Evolutionary conservation across 2,797 vertebrate species (phyloP).

Genomic region (Scolopax bukidnonensis): DNA sequence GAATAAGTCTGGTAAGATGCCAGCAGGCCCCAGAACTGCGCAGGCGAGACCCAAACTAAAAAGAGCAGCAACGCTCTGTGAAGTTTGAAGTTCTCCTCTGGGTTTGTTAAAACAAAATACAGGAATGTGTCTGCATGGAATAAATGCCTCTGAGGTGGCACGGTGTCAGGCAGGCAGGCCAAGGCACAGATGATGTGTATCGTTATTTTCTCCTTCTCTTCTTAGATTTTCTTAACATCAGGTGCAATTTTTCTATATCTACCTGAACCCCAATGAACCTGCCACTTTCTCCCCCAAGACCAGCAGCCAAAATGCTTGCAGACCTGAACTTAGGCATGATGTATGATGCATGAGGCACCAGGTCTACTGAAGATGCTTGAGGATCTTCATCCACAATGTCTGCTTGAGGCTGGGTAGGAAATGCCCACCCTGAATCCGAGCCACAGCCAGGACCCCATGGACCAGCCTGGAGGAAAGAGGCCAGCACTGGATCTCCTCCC

Average conservation of each 20-base stretch:
- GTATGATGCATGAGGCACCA: fast-evolving
- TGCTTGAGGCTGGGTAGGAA: background rate
- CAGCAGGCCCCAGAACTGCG: background rate
- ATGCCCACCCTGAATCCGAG: background rate
- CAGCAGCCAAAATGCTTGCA: background rate
- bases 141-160: background rate
- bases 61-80: background rate
- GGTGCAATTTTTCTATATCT: background rate
- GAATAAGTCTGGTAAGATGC: background rate
- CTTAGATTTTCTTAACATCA: background rate
- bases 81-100: background rate
- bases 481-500: background rate
- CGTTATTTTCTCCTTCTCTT: background rate
- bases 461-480: background rate
- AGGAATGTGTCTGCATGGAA: background rate
- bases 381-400: background rate
- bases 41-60: background rate
- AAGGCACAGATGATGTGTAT: background rate
- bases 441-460: background rate
- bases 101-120: background rate
- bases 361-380: fast-evolving
- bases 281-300: background rate
- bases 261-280: background rate
- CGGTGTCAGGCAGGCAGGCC: background rate
- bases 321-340: background rate